A percentile compares a stretch with the other conserved stretches of the same genome.
Evolutionary conservation across 1,140 invertebrate species (phyloP).

Genomic region (Samia ricini): DNA sequence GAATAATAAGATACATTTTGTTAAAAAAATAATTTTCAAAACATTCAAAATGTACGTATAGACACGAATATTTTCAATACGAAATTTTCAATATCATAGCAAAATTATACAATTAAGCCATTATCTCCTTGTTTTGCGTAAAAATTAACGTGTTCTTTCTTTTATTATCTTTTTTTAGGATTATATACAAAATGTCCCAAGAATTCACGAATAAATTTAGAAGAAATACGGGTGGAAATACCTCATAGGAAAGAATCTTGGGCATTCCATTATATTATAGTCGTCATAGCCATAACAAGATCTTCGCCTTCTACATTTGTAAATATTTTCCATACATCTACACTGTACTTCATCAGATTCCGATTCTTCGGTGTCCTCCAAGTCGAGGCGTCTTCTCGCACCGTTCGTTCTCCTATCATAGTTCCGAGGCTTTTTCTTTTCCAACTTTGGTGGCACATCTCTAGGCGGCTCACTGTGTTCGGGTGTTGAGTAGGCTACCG

Average conservation of each 20-base stretch:
- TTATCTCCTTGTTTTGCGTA: no score
- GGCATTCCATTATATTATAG: slow-evolving; percentile 1
- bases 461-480: neutral
- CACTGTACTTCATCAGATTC: slow-evolving; percentile 3
- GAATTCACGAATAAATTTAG: neutral
- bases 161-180: no score
- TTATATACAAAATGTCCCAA: no score
- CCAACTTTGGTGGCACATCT: neutral
- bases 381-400: neutral
- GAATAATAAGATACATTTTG: no score
- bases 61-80: no score
- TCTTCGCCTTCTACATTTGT: slow-evolving; percentile 1
- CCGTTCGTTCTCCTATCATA: neutral
- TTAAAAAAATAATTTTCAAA: no score
- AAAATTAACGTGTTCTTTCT: no score
- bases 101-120: no score
- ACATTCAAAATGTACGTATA: no score
- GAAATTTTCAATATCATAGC: no score
- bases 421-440: neutral
- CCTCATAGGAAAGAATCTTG: slow-evolving; percentile 3
- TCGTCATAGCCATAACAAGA: slow-evolving; percentile 3
- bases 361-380: slow-evolving; percentile 4
- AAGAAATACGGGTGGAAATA: slow-evolving; percentile 2
- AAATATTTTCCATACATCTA: slow-evolving; percentile 3
- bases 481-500: slow-evolving; percentile 1